Evolutionary conservation across 2,888 invertebrate genomes (phyloP).

Genomic region (Rhingia campestris): DNA sequence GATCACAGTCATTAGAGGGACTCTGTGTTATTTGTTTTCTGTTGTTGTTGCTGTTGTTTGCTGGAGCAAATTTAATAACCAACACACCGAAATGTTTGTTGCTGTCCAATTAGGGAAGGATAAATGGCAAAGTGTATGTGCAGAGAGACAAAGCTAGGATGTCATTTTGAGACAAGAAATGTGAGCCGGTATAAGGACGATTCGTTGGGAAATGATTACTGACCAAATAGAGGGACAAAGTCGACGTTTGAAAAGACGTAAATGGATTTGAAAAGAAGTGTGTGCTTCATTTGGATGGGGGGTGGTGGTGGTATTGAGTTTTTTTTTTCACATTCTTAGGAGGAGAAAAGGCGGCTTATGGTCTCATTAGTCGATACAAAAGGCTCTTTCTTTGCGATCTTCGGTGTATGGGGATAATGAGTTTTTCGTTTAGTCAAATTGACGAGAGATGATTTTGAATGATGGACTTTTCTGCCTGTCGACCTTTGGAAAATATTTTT

Average conservation of each 20-base stretch:
- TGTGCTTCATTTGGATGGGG: background rate
- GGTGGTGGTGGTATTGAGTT: background rate
- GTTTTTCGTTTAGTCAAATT: background rate
- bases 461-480: too few species aligned
- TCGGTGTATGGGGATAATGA: background rate
- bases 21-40: background rate
- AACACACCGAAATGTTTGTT: conserved; percentile 60
- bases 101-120: conserved; percentile 71
- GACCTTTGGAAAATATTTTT: too few species aligned
- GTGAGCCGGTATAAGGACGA: conserved; percentile 24
- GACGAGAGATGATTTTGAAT: background rate
- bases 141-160: conserved; percentile 46
- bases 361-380: conserved; percentile 52
- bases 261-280: conserved; percentile 45
- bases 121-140: conserved; percentile 60
- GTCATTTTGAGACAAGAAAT: conserved; percentile 38
- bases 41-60: too few species aligned
- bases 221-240: conserved; percentile 38
- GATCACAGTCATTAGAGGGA: conserved; percentile 61
- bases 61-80: conserved; percentile 53
- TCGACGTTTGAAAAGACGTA: conserved; percentile 60
- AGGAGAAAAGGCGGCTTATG: conserved; percentile 53
- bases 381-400: background rate
- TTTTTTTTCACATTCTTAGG: background rate
- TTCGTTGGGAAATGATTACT: conserved; percentile 51